phyloP scores from a whole-genome alignment of 2,797 vertebrate species.

The Anomalospiza imberbis region DNA sequence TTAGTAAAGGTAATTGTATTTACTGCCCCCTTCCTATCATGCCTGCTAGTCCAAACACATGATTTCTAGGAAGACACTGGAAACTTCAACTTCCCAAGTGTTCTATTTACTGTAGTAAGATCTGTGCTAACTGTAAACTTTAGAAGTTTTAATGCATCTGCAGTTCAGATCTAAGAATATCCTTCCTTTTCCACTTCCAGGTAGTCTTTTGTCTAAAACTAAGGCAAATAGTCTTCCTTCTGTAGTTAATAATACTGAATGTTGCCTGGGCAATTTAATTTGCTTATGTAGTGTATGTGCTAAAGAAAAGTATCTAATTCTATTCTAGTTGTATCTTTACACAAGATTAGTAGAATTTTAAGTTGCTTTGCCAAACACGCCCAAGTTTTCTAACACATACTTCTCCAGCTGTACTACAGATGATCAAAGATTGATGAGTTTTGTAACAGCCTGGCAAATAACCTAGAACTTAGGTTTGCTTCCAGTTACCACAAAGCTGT shows the following conservation, averaged over 20 bases:
- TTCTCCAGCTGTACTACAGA: neutral
- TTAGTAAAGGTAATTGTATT: conserved; percentile 36
- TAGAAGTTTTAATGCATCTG: neutral
- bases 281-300: neutral
- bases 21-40: neutral
- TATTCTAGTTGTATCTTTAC: neutral
- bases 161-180: neutral
- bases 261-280: neutral
- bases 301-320: neutral
- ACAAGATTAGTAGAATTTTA: neutral
- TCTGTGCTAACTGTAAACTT: neutral
- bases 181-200: neutral
- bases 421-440: neutral
- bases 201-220: neutral
- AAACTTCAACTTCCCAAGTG: neutral
- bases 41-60: neutral
- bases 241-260: neutral
- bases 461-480: neutral
- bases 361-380: neutral
- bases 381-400: neutral
- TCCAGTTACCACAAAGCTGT: neutral
- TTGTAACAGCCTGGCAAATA: neutral
- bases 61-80: neutral
- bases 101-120: neutral
- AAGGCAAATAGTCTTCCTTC: neutral